Evolutionary conservation across 2,797 vertebrate species (phyloP).

Genomic region (Hyperoplus immaculatus): DNA sequence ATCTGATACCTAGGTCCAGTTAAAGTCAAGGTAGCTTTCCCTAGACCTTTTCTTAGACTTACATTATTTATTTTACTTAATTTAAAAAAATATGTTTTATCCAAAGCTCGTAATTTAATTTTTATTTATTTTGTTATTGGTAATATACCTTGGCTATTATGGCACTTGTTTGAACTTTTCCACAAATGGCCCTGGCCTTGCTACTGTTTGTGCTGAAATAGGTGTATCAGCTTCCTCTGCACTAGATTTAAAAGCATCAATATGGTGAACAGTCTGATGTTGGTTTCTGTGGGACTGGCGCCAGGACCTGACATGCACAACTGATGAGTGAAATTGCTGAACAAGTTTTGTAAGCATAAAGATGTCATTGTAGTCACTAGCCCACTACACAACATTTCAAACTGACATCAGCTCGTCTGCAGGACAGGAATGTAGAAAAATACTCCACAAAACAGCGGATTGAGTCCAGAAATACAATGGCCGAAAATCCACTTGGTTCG

Average conservation of each 20-base stretch:
- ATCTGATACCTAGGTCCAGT: background rate
- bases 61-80: no score
- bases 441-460: constrained; percentile 11
- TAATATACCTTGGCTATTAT: background rate
- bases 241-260: background rate
- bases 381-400: constrained; percentile 3
- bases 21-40: background rate
- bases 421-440: constrained; percentile 36
- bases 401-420: constrained; percentile 4
- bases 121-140: background rate
- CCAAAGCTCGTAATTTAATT: no score
- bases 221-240: background rate
- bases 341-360: background rate
- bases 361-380: constrained; percentile 23
- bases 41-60: no score
- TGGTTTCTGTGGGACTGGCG: background rate
- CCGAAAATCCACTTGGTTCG: no score
- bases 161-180: background rate
- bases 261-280: background rate
- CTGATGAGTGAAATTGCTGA: constrained; percentile 9
- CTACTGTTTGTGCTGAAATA: background rate
- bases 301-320: background rate
- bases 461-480: constrained; percentile 9
- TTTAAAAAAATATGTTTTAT: background rate
- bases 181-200: background rate